Evolutionary conservation across 2,797 vertebrate species (phyloP).

Genomic region (Podarcis lilfordi): DNA sequence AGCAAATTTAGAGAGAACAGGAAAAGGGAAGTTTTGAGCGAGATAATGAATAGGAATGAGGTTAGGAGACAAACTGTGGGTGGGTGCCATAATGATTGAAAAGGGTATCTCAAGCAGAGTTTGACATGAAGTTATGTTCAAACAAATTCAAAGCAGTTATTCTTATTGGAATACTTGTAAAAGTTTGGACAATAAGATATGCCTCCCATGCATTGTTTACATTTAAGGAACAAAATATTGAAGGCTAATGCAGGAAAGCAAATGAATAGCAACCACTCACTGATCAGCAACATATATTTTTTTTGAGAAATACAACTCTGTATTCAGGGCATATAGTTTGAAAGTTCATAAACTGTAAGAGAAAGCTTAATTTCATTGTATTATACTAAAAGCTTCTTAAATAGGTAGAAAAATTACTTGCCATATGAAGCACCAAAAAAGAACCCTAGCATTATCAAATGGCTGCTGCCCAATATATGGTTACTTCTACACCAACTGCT

Average conservation of each 20-base stretch:
- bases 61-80: background rate
- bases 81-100: too few species aligned
- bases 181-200: background rate
- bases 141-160: background rate
- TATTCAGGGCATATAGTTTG: background rate
- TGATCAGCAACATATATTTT: background rate
- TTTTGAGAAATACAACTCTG: background rate
- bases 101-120: too few species aligned
- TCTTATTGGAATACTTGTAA: background rate
- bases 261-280: background rate
- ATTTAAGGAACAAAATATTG: too few species aligned
- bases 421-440: background rate
- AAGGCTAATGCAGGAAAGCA: conserved; percentile 1
- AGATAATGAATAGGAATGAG: too few species aligned
- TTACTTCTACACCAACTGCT: conserved; percentile 45
- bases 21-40: too few species aligned
- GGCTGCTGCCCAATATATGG: background rate
- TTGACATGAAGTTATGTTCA: too few species aligned
- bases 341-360: background rate
- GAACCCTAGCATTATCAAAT: background rate
- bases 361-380: background rate
- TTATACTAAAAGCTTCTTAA: background rate
- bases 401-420: background rate
- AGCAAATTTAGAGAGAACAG: too few species aligned
- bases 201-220: too few species aligned